Base-by-base conservation (phyloP, 1,140 invertebrate species). In the Watersipora subatra region DNA sequence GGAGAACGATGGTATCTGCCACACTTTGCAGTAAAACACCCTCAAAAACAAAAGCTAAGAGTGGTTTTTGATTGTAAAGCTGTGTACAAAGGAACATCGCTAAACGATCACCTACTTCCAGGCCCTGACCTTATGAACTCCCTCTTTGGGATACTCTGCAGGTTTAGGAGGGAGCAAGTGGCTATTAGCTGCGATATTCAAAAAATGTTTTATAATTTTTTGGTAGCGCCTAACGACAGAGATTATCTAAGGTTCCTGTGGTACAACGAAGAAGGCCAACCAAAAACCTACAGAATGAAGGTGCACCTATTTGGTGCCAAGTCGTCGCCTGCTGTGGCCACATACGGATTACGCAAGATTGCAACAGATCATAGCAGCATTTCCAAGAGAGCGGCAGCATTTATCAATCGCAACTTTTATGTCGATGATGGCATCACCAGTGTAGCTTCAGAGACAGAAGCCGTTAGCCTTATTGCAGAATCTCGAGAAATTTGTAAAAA, bases 61-160 rank as follows among this genome's bases (percentile, higher is more conserved):
- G 64, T 72, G 19, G 72, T 73, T 0, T 73, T 73, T 61, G 70
- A 73, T 56, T 72, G 70, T 58, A 57, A 65, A 28, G 68, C 72
- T 7, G n/a, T 22, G 27, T 71, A 25, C n/a, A 28, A 62, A 27
- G 66, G 68, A 20, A 26, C 20, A 22, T 68, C 59, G 0, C 34
- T 72, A 19, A 72, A 72, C 62, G 58, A 67, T 2, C 15, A 61
- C 17, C 26, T 71, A 22, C 59, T 69, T 26, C 67, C 67, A 62
- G 67, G 71, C 29, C 71, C 69, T 20, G 67, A 72, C 55, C 19
- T 71, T n/a, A 69, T 67, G n/a, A 72, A 67, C 55, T 61, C n/a
- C 34, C 57, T 71, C 3, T 17, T 68, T 19, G 68, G 68, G 2
- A 46, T 68, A 25, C 30, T 65, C 1, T 27, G 28, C 22, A 61